Evolutionary conservation across 2,888 invertebrate species (phyloP).

Genomic region (Aelia acuminata): DNA sequence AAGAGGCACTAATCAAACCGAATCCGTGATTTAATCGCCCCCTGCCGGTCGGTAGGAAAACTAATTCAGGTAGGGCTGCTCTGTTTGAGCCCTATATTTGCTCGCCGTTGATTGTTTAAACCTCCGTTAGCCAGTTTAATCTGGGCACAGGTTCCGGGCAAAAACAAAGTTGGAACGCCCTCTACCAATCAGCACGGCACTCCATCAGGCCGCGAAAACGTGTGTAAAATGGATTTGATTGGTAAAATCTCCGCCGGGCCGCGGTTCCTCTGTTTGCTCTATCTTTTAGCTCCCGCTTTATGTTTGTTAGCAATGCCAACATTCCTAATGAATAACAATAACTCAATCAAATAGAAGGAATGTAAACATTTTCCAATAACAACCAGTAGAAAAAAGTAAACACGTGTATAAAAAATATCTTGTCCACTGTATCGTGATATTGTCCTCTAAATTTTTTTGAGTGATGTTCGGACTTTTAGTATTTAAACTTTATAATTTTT

Average conservation of each 20-base stretch:
- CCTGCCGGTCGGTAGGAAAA: constrained; percentile 13
- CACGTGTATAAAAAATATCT: no score
- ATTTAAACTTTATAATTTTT: no score
- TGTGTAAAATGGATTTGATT: constrained; percentile 51
- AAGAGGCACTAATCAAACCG: constrained; percentile 29
- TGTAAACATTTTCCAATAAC: not conserved
- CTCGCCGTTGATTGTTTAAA: constrained; percentile 47
- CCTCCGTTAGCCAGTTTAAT: constrained; percentile 46
- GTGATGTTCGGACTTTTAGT: no score
- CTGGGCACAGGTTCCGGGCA: constrained; percentile 8
- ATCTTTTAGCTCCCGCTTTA: constrained; percentile 4
- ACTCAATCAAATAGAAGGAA: not conserved
- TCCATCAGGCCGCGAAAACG: constrained; percentile 29
- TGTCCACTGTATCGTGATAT: no score
- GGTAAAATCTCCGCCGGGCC: constrained; percentile 15
- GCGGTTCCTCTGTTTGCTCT: not conserved
- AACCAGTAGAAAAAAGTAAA: not conserved
- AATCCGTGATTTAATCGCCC: constrained; percentile 42
- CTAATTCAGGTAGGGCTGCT: constrained; percentile 36
- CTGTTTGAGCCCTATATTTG: constrained; percentile 48
- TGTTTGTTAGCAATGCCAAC: not conserved
- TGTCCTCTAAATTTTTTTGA: no score
- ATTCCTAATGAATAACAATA: constrained; percentile 25
- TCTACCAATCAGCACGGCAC: constrained; percentile 25
- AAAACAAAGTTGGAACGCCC: constrained; percentile 47